These are phyloP conservation scores for Drosophila busckii DNA, from an alignment of 1,140 invertebrate species.

Conservation along the genomic window DNA sequence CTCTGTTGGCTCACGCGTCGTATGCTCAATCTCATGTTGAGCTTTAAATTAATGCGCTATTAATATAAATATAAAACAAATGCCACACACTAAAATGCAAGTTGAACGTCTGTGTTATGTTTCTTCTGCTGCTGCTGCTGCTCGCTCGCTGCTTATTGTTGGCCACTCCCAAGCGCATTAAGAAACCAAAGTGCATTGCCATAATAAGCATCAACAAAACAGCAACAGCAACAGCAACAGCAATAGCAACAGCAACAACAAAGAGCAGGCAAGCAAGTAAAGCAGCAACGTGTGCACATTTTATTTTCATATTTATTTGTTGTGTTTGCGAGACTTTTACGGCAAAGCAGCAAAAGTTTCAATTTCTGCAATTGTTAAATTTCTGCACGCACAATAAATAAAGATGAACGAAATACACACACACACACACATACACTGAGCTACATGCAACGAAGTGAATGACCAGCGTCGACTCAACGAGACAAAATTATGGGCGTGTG, in stretches of 20 bases:
- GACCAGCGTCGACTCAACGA: constrained; percentile 42
- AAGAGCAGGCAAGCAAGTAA: constrained; percentile 1
- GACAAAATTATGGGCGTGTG: constrained; percentile 4
- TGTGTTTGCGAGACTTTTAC: constrained; percentile 21
- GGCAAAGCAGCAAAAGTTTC: constrained; percentile 55
- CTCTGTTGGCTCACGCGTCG: constrained; percentile 24
- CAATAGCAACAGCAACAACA: constrained; percentile 8
- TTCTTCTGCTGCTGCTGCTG: neutral
- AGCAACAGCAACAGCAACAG: constrained; percentile 27
- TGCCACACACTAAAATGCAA: constrained; percentile 16
- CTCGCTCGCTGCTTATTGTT: constrained; percentile 17
- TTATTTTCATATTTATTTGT: constrained; percentile 57
- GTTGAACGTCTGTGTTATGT: constrained; percentile 22
- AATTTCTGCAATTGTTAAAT: constrained; percentile 73
- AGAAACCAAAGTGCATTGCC: constrained; percentile 57
- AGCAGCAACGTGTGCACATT: constrained; percentile 60
- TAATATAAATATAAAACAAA: constrained; percentile 15
- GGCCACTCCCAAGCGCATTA: constrained; percentile 31
- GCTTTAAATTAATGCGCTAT: neutral
- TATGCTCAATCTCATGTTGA: constrained; percentile 31
- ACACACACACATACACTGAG: constrained; percentile 9
- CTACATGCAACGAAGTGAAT: constrained; percentile 62
- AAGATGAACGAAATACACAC: constrained; percentile 50
- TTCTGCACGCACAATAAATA: constrained; percentile 72
- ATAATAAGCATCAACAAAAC: constrained; percentile 45